phyloP scores from a whole-genome alignment of 2,113 vertebrate genomes.

The Hemibagrus wyckioides region DNA sequence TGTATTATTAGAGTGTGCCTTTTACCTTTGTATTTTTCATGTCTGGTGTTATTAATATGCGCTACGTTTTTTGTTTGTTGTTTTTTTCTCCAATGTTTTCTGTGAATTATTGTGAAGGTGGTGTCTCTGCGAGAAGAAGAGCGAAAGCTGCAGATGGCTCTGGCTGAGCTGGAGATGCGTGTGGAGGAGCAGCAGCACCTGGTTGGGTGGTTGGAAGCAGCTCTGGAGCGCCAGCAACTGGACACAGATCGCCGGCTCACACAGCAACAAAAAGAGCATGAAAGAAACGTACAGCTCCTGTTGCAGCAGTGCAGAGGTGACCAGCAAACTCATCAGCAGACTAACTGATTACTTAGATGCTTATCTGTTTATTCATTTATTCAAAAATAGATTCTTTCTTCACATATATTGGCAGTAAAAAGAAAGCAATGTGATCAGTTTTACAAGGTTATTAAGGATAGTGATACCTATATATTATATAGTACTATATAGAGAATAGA shows the following conservation, averaged over 20 bases:
- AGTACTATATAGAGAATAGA: neutral
- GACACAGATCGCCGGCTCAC: constrained; percentile 93
- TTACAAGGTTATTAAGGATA: neutral
- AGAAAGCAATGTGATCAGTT: neutral
- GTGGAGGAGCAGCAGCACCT: constrained; percentile 89
- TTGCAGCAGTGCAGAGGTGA: constrained; percentile 90
- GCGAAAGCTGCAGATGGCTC: constrained; percentile 86
- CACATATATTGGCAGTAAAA: neutral
- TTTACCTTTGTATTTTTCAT: neutral
- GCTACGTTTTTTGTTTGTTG: no score
- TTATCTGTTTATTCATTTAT: neutral
- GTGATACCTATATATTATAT: no score
- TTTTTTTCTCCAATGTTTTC: neutral
- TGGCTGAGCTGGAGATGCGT: constrained; percentile 92
- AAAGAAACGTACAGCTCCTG: constrained; percentile 86
- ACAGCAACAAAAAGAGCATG: constrained; percentile 92
- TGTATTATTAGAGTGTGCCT: neutral
- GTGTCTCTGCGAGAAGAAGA: constrained; percentile 94
- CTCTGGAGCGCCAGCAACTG: constrained; percentile 86
- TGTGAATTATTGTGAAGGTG: constrained; percentile 73
- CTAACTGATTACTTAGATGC: neutral
- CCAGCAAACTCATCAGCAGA: neutral
- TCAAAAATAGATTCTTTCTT: neutral
- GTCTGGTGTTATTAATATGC: neutral
- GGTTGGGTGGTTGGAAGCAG: constrained; percentile 88